These are phyloP conservation scores for Aulostomus chinensis DNA, from an alignment of 2,797 vertebrate species.

Conservation along the genomic window DNA sequence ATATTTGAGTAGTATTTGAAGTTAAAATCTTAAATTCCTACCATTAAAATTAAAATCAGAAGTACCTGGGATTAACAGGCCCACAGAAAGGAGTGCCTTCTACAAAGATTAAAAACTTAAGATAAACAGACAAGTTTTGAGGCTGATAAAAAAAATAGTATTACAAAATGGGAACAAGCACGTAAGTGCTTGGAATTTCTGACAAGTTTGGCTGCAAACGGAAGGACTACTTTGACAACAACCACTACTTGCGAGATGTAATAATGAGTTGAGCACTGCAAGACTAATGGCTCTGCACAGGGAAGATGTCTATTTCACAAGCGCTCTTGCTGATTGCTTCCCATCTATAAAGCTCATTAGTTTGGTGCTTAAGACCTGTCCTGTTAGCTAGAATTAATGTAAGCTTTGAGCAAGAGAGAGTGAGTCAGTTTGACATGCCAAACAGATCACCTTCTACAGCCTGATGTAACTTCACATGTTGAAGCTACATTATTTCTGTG, in stretches of 20 bases:
- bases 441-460: slow-evolving; percentile 23
- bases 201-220: background rate
- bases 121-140: too few species aligned
- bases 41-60: too few species aligned
- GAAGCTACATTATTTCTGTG: slow-evolving; percentile 20
- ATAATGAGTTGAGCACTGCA: slow-evolving; percentile 7
- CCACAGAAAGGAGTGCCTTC: too few species aligned
- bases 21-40: too few species aligned
- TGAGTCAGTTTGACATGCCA: slow-evolving; percentile 21
- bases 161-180: too few species aligned
- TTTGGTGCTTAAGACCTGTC: slow-evolving; percentile 10
- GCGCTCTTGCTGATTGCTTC: slow-evolving; percentile 15
- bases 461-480: slow-evolving; percentile 16
- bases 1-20: too few species aligned
- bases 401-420: slow-evolving; percentile 27
- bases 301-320: slow-evolving; percentile 19
- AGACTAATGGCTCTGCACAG: slow-evolving; percentile 15
- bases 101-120: too few species aligned
- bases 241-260: too few species aligned
- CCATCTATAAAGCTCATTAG: slow-evolving; percentile 41
- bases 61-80: too few species aligned
- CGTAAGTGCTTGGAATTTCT: background rate
- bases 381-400: slow-evolving; percentile 33
- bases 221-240: slow-evolving; percentile 8
- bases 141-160: too few species aligned